Percentiles rank a stretch among this genome's conserved stretches.
Evolutionary conservation across 1,140 invertebrate species (phyloP).

Genomic region (Trichonephila clavata): DNA sequence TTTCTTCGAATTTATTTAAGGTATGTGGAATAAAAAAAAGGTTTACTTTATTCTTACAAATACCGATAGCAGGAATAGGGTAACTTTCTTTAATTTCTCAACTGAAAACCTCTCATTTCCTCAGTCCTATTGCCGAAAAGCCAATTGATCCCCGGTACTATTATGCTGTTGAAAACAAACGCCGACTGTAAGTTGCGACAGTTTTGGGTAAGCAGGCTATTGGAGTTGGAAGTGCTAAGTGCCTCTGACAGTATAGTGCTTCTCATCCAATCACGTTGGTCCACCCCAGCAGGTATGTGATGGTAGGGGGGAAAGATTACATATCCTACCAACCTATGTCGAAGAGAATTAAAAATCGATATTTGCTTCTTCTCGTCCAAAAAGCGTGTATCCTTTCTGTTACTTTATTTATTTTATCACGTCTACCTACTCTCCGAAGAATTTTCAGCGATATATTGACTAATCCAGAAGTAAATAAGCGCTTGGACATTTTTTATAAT

Average conservation of each 20-base stretch:
- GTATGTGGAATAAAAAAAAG: too few species aligned
- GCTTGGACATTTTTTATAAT: too few species aligned
- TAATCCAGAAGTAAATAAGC: not conserved
- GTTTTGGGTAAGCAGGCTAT: not conserved
- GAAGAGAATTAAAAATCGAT: constrained; percentile 71
- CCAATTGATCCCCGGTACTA: not conserved
- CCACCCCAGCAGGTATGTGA: constrained; percentile 54
- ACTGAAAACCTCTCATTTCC: too few species aligned
- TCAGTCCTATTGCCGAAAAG: too few species aligned
- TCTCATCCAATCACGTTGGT: constrained; percentile 46
- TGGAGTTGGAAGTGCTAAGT: constrained; percentile 47
- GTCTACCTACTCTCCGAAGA: not conserved
- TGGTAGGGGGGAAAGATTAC: constrained; percentile 56
- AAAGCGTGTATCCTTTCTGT: not conserved
- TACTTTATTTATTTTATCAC: constrained; percentile 53
- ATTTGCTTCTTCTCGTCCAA: not conserved
- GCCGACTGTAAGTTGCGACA: not conserved
- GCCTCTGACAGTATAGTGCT: constrained; percentile 48
- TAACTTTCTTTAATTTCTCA: too few species aligned
- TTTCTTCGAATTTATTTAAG: too few species aligned
- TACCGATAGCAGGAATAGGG: too few species aligned
- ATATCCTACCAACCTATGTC: constrained; percentile 36
- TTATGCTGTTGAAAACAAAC: not conserved
- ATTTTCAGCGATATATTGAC: not conserved
- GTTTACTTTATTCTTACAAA: too few species aligned